phyloP scores from a whole-genome alignment of 2,113 vertebrate species.

The Microtus ochrogaster region DNA sequence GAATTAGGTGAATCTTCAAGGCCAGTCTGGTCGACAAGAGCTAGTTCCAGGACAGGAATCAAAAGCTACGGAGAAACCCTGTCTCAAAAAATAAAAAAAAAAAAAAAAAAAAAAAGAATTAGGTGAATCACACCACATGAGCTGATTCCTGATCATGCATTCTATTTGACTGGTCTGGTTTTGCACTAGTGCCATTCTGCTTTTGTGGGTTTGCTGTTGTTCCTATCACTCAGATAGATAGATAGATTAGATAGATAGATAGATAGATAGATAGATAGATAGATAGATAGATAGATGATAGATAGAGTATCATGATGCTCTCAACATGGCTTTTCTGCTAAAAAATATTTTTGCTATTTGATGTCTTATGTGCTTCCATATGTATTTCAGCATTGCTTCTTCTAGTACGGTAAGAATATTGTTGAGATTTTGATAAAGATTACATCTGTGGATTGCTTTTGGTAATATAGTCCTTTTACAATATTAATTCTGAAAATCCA shows the following conservation, averaged over 20 bases:
- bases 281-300: too few species aligned
- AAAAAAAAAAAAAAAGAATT: too few species aligned
- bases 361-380: too few species aligned
- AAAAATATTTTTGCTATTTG: not conserved
- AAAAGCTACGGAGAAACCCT: too few species aligned
- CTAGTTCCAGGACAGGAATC: too few species aligned
- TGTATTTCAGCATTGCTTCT: not conserved
- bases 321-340: not conserved
- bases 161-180: not conserved
- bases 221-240: too few species aligned
- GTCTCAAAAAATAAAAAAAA: too few species aligned
- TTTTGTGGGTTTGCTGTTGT: not conserved
- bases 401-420: not conserved
- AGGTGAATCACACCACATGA: not conserved
- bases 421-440: not conserved
- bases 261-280: too few species aligned
- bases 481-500: not conserved
- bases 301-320: not conserved
- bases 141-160: not conserved
- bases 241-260: too few species aligned
- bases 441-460: not conserved
- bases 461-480: not conserved
- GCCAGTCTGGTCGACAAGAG: too few species aligned
- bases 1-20: not conserved
- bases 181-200: too few species aligned